Conservation (phyloP, 2,888 invertebrate genomes). For the Archips crataeganus region DNA sequence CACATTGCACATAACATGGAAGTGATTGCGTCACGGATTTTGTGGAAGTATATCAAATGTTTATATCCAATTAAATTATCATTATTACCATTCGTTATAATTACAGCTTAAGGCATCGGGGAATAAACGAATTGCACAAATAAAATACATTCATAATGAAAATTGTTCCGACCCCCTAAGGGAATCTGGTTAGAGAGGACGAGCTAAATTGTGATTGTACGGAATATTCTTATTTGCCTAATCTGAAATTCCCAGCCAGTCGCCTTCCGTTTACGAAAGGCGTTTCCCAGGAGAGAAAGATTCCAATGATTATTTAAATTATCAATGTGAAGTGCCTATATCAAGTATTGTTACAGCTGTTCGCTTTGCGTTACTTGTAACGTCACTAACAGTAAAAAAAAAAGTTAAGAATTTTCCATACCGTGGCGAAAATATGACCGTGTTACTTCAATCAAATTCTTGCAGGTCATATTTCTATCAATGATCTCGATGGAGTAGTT, state of each 20-base stretch:
- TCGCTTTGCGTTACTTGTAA: background rate
- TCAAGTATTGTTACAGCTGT: background rate
- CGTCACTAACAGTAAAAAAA: too few species aligned
- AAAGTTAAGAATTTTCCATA: background rate
- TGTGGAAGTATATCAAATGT: background rate
- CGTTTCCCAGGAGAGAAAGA: slow-evolving; percentile 23
- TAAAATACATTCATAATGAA: slow-evolving; percentile 46
- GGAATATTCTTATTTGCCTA: slow-evolving; percentile 54
- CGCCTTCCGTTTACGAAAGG: slow-evolving; percentile 45
- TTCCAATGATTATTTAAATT: slow-evolving; percentile 40
- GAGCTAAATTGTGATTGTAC: slow-evolving; percentile 53
- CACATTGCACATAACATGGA: background rate
- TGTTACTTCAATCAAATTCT: slow-evolving; percentile 7
- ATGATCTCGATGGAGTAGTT: slow-evolving; percentile 15
- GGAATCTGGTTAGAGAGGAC: slow-evolving; percentile 46
- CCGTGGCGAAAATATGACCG: background rate
- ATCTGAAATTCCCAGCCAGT: slow-evolving; percentile 56
- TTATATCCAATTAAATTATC: background rate
- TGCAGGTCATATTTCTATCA: slow-evolving; percentile 11
- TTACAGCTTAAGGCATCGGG: slow-evolving; percentile 9
- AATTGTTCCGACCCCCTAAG: slow-evolving; percentile 47
- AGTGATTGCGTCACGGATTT: background rate
- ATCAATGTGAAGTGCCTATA: slow-evolving; percentile 2
- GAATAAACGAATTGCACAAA: slow-evolving; percentile 18
- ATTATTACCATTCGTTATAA: background rate